Conservation (phyloP, 2,113 vertebrate species). For the Strigops habroptila region DNA sequence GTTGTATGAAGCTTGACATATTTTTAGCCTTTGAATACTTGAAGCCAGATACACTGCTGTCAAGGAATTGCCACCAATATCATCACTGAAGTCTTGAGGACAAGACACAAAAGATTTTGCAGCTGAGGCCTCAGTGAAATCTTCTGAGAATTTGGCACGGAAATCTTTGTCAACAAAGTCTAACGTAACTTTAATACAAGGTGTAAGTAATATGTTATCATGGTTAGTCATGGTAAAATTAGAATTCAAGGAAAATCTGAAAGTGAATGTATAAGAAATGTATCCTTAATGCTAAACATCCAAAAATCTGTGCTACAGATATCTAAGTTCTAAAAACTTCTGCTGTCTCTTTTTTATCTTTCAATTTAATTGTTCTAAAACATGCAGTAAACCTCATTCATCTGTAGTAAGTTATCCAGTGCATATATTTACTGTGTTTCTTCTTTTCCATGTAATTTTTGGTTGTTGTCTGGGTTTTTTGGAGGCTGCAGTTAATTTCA, state of each 20-base stretch:
- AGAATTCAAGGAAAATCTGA: background rate
- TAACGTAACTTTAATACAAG: background rate
- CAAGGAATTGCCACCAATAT: background rate
- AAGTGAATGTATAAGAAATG: background rate
- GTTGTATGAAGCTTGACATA: background rate
- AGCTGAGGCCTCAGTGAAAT: background rate
- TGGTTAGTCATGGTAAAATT: background rate
- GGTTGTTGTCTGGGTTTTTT: background rate
- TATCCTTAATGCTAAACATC: background rate
- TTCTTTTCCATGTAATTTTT: background rate
- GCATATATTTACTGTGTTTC: background rate
- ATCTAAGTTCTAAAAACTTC: background rate
- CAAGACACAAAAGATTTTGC: background rate
- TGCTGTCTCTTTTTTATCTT: background rate
- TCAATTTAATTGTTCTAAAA: background rate
- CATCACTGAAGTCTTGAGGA: background rate
- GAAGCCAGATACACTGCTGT: background rate
- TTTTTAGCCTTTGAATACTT: background rate
- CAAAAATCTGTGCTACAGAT: background rate
- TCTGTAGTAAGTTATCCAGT: background rate
- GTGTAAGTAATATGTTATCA: background rate
- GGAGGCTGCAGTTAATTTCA: background rate
- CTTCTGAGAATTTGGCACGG: background rate
- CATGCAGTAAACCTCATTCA: background rate
- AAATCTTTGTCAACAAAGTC: background rate